phyloP scores from a whole-genome alignment of 30 jellyfish, hydroid and myxozoan genomes.

The Aurelia sp. region DNA sequence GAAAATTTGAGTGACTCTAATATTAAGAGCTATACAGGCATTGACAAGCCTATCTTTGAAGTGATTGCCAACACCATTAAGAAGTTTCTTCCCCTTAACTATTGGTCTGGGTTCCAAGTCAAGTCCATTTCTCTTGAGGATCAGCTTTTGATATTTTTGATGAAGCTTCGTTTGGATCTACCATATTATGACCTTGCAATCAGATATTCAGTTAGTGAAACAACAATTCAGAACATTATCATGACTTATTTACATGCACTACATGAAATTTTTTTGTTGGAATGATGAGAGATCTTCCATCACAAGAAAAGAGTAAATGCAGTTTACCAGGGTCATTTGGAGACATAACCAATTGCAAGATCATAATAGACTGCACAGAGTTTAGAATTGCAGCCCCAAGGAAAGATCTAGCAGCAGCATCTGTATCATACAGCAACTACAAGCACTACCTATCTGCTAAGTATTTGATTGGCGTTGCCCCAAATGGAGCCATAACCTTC shows the following conservation, averaged over 20 bases:
- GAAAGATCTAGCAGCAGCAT: conserved; percentile 36
- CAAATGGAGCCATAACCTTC: conserved; percentile 28
- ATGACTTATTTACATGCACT: conserved; percentile 31
- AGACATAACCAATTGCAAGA: conserved; percentile 18
- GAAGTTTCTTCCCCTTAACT: not conserved
- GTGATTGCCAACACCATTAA: not conserved
- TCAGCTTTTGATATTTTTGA: conserved; percentile 21
- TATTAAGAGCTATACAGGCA: conserved; percentile 18
- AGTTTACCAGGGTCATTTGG: conserved; percentile 39
- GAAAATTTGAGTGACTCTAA: not conserved
- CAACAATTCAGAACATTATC: conserved; percentile 27
- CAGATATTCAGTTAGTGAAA: conserved; percentile 26
- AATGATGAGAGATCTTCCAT: not conserved
- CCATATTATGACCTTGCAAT: conserved; percentile 27
- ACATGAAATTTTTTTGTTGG: conserved; percentile 17
- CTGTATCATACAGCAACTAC: conserved; percentile 43
- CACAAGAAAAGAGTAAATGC: not conserved
- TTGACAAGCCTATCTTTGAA: not conserved
- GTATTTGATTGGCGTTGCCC: conserved; percentile 53
- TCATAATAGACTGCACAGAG: conserved; percentile 58
- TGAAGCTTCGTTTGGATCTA: not conserved
- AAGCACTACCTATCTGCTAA: conserved; percentile 30
- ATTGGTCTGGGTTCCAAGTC: conserved; percentile 22
- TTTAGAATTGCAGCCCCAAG: conserved; percentile 44
- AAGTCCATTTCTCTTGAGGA: not conserved